phyloP scores from a whole-genome alignment of 2,113 vertebrate species.

The Hippolais icterina region DNA sequence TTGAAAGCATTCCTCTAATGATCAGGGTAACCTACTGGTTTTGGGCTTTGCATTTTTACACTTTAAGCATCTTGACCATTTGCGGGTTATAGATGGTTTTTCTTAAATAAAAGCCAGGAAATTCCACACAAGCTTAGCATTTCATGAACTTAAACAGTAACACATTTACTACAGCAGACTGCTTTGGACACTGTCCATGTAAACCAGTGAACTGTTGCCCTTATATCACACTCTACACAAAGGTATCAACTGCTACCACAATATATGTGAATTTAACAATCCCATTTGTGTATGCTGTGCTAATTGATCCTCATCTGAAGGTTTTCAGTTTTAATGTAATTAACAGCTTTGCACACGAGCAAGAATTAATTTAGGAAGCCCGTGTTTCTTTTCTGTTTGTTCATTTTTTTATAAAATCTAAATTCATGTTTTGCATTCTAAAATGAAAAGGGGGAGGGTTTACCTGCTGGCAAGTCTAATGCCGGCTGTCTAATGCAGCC shows the following conservation, averaged over 20 bases:
- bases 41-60: neutral
- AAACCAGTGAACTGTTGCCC: neutral
- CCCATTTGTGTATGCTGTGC: neutral
- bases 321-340: neutral
- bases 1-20: neutral
- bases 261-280: neutral
- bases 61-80: neutral
- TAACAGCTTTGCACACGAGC: neutral
- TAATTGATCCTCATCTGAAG: neutral
- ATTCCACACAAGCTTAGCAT: conserved; percentile 28
- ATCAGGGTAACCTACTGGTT: neutral
- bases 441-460: neutral
- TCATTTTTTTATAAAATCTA: neutral
- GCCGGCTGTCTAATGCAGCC: neutral
- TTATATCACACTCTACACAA: neutral
- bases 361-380: neutral
- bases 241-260: neutral
- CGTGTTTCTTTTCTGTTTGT: neutral
- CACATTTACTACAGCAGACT: neutral
- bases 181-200: neutral
- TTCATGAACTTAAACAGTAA: neutral
- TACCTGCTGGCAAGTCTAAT: neutral
- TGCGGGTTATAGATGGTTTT: neutral
- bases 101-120: conserved; percentile 19
- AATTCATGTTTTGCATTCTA: neutral